Evolutionary conservation across 2,888 invertebrate genomes (phyloP).

Genomic region (Seladonia tumulorum): DNA sequence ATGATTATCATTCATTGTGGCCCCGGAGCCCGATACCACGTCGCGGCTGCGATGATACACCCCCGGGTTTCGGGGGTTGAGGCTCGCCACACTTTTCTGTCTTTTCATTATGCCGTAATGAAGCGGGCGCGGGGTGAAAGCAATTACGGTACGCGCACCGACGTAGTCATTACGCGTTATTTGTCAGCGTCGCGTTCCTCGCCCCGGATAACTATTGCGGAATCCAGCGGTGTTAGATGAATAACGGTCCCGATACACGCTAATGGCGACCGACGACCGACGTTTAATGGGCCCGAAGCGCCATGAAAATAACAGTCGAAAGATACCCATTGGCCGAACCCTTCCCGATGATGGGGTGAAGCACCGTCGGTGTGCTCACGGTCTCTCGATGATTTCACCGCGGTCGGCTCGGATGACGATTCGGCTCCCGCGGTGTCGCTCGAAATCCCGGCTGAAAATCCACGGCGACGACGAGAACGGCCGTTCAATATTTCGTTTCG

Average conservation of each 20-base stretch:
- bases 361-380: slow-evolving; percentile 20
- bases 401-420: slow-evolving; percentile 56
- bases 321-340: slow-evolving; percentile 25
- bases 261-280: slow-evolving; percentile 21
- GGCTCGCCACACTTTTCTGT: slow-evolving; percentile 33
- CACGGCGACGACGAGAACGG: background rate
- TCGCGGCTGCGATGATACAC: slow-evolving; percentile 50
- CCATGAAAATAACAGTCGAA: slow-evolving; percentile 26
- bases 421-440: slow-evolving; percentile 4
- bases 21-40: slow-evolving; percentile 59
- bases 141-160: slow-evolving; percentile 56
- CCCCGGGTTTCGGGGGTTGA: slow-evolving; percentile 39
- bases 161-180: slow-evolving; percentile 62
- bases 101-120: slow-evolving; percentile 64
- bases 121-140: slow-evolving; percentile 55
- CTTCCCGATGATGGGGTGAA: slow-evolving; percentile 21
- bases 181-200: slow-evolving; percentile 46
- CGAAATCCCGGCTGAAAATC: slow-evolving; percentile 15
- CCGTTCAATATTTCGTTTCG: slow-evolving; percentile 15
- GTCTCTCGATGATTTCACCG: slow-evolving; percentile 69
- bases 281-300: background rate
- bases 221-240: slow-evolving; percentile 47
- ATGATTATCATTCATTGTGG: slow-evolving; percentile 68
- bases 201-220: slow-evolving; percentile 37
- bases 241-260: slow-evolving; percentile 18